Base-by-base conservation (phyloP, 2,888 invertebrate species). In the Nomada ferruginata region DNA sequence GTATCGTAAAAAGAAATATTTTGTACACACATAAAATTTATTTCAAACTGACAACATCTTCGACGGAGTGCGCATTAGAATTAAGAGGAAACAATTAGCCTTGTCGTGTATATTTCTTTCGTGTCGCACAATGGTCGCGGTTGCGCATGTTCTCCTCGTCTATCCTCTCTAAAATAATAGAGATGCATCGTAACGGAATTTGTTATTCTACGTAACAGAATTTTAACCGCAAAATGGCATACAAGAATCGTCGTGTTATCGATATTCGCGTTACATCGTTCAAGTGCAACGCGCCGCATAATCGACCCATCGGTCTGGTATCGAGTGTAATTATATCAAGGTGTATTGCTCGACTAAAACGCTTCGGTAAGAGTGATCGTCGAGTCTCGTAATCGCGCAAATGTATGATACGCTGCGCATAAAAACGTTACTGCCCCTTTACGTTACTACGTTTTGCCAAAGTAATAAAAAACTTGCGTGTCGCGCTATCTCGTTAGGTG, bases 181-280 rank as follows among this genome's bases (percentile, higher is more conserved):
- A 65, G 52, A 60, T 53, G 26, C 26, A 26, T 47, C n/a, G 29
- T 57, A 53, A 76, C 15, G 59, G 64, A 77, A 65, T n/a, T n/a
- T 2, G 36, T 64, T 44, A 57, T 77, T 44, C 57, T 20, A 57
- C 64, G 50, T 59, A 57, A 77, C 42, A 26, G 59, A 23, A 50
- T n/a, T 64, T 63, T 64, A 59, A 60, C 36, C 70, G 70, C 64
- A 53, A 64, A 57, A 69, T 64, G 42, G n/a, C 29, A 29, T 23
- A 61, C 23, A 55, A 36, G 42, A 79, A 61, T 76, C 20, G 55
- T 53, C 20, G 55, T 53, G 26, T 69, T 29, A 79, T 69, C 55
- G 13, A 63, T 70, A 59, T 59, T 63, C 69, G 50, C 15, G 36
- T 71, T 57, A 52, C 36, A 55, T 70, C 60, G 2, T 26, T 15